These are phyloP conservation scores for Meleagris gallopavo DNA, from an alignment of 2,113 vertebrate genomes.

Conservation along the genomic window DNA sequence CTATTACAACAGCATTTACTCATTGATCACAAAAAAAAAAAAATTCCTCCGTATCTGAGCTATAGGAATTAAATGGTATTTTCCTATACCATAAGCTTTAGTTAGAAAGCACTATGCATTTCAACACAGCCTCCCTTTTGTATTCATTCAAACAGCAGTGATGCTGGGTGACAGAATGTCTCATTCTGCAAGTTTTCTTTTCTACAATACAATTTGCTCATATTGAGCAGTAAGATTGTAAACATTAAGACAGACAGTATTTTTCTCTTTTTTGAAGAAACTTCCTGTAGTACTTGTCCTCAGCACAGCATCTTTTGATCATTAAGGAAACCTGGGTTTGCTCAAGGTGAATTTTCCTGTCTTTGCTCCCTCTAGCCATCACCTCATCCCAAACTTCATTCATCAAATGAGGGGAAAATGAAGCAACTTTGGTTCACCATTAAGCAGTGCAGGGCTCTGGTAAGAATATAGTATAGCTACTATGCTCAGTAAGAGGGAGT, in stretches of 20 bases:
- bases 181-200: neutral
- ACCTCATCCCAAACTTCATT: slow-evolving; percentile 1
- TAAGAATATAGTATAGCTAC: slow-evolving; percentile 59
- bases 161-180: neutral
- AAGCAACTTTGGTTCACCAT: slow-evolving; percentile 37
- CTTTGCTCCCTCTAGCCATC: neutral
- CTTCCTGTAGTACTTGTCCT: neutral
- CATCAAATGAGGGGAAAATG: slow-evolving; percentile 28
- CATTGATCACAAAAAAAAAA: neutral
- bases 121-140: neutral
- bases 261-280: neutral
- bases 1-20: neutral
- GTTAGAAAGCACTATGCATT: neutral
- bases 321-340: slow-evolving; percentile 33
- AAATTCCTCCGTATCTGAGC: neutral
- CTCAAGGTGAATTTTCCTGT: slow-evolving; percentile 45
- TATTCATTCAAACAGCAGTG: neutral
- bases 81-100: neutral
- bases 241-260: neutral
- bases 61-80: neutral
- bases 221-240: neutral
- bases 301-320: neutral
- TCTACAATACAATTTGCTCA: neutral
- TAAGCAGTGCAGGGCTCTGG: neutral
- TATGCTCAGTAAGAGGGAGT: slow-evolving; percentile 43